Conservation (phyloP, 2,797 vertebrate species). For the Natrix natrix region DNA sequence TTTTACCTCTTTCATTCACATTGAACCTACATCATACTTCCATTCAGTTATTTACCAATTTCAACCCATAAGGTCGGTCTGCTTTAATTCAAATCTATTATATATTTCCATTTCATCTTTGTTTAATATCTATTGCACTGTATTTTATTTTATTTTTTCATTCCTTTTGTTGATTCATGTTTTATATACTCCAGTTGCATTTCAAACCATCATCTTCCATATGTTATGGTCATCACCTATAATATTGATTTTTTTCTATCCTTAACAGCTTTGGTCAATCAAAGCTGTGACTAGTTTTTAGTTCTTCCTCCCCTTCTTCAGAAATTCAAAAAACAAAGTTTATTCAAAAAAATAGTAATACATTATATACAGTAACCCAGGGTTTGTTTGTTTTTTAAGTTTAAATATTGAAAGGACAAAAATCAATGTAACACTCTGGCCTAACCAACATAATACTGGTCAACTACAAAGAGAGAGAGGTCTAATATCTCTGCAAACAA, state of each 20-base stretch:
- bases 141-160: background rate
- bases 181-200: background rate
- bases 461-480: background rate
- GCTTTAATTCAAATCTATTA: background rate
- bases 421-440: background rate
- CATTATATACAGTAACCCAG: background rate
- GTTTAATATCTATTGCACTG: background rate
- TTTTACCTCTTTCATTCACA: background rate
- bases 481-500: background rate
- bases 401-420: background rate
- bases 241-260: background rate
- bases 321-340: background rate
- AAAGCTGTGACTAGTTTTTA: background rate
- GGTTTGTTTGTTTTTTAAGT: background rate
- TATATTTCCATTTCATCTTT: background rate
- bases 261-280: background rate
- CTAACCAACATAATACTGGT: background rate
- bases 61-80: background rate
- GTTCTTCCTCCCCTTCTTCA: background rate
- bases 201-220: background rate
- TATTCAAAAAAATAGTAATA: background rate
- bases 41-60: background rate
- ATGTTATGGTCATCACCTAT: background rate
- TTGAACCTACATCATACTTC: background rate
- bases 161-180: background rate